Percentiles rank a stretch among this genome's conserved stretches.
phyloP scores from a whole-genome alignment of 2,797 vertebrate species.

The Toxotes lorentzi region DNA sequence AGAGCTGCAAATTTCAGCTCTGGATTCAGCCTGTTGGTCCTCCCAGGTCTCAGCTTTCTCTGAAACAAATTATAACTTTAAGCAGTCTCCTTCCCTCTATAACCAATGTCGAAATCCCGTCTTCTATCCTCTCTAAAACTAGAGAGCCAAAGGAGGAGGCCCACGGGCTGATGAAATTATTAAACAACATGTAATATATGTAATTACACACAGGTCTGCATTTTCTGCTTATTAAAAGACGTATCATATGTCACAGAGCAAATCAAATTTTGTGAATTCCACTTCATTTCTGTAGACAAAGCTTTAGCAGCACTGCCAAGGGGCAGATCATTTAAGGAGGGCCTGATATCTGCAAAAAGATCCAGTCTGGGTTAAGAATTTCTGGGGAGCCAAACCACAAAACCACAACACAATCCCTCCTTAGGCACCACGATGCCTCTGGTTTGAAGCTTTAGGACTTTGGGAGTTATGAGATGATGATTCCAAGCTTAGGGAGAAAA shows the following conservation, averaged over 20 bases:
- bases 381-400: slow-evolving; percentile 39
- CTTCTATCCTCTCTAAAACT: slow-evolving; percentile 66
- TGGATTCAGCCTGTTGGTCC: background rate
- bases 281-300: slow-evolving; percentile 10
- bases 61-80: slow-evolving; percentile 25
- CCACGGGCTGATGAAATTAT: slow-evolving; percentile 40
- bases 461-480: slow-evolving; percentile 56
- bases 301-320: slow-evolving; percentile 7
- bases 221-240: slow-evolving; percentile 52
- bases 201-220: slow-evolving; percentile 46
- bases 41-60: slow-evolving; percentile 6
- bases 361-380: slow-evolving; percentile 35
- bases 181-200: slow-evolving; percentile 28
- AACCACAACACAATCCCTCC: slow-evolving; percentile 27
- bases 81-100: slow-evolving; percentile 18
- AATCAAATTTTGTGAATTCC: slow-evolving; percentile 52
- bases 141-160: slow-evolving; percentile 45
- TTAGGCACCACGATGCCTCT: slow-evolving; percentile 33
- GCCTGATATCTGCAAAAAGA: slow-evolving; percentile 25
- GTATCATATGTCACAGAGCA: slow-evolving; percentile 51
- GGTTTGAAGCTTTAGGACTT: slow-evolving; percentile 51
- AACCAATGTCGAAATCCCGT: slow-evolving; percentile 65
- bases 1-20: background rate
- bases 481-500: slow-evolving; percentile 33
- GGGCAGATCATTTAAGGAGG: slow-evolving; percentile 35